Evolutionary conservation across 2,113 vertebrate species (phyloP), one percentile per base, ranked within the genome.

Genomic region (Larimichthys crocea): DNA sequence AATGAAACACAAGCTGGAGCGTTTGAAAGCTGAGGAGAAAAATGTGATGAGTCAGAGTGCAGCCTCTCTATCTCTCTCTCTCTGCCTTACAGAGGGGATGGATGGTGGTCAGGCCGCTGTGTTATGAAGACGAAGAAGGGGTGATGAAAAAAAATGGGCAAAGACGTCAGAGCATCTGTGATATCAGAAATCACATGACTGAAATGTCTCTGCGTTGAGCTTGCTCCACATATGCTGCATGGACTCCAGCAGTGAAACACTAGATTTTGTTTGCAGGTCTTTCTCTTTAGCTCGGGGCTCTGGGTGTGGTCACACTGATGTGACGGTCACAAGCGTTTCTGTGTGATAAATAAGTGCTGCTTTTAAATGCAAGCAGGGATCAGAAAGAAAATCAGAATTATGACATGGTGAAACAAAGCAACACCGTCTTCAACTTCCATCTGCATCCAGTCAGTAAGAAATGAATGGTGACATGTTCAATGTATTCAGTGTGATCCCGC

Each of bases 121-220:
- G 61, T 82, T 56, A 59, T 5, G 16, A 57, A 76, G 60, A 61
- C 2, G 17, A 53, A 59, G 79, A 76, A 26, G 9, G 22, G 75
- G 16, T 57, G 74, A 69, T 12, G n/a, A 76, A 46, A 46, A 44
- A 69, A 11, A 55, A 15, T 59, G 10, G 73, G 56, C 46, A 74
- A 48, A 79, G 79, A 82, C 69, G 50, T 80, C 84, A 86, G 71
- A 64, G 68, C 31, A 48, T 12, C 52, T 20, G 55, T 83, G 82
- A 89, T 62, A 66, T 87, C 80, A 82, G 40, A 65, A 49, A 26
- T 79, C 87, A 86, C 24, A 35, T 79, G 73, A 74, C 44, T 29
- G 1, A 15, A 70, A 26, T 14, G 17, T 24, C 0, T n/a, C n/a
- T n/a, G n/a, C n/a, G n/a, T n/a, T n/a, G n/a, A n/a, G n/a, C n/a